phyloP scores from a whole-genome alignment of 2,797 vertebrate genomes.

The Sitta carolinensis region DNA sequence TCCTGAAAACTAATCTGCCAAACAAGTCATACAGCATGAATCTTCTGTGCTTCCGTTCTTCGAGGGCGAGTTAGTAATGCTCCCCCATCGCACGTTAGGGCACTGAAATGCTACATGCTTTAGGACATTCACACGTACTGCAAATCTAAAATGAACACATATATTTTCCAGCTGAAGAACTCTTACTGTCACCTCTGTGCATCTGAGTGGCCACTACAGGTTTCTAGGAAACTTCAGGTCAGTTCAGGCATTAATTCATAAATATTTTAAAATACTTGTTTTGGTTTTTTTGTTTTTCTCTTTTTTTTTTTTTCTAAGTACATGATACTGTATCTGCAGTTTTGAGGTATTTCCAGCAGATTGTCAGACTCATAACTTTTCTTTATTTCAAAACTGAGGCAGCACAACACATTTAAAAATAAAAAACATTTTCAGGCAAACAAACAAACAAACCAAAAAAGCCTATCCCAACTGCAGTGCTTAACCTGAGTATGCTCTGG shows the following conservation, averaged over 20 bases:
- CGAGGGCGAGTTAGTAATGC: conserved; percentile 37
- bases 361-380: background rate
- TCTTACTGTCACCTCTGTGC: background rate
- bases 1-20: conserved; percentile 72
- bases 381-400: background rate
- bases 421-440: background rate
- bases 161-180: background rate
- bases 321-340: fast-evolving
- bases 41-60: conserved; percentile 45
- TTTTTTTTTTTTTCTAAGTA: background rate
- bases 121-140: background rate
- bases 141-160: background rate
- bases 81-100: background rate
- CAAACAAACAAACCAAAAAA: background rate
- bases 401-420: background rate
- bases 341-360: background rate
- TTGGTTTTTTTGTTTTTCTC: no score
- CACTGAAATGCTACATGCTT: background rate
- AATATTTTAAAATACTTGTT: background rate
- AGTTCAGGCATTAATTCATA: background rate
- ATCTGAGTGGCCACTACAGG: background rate
- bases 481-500: background rate
- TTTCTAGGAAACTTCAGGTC: background rate
- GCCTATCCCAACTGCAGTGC: background rate
- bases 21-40: conserved; percentile 47